Evolutionary conservation across 2,113 vertebrate species (phyloP).

Genomic region (Podiceps cristatus): DNA sequence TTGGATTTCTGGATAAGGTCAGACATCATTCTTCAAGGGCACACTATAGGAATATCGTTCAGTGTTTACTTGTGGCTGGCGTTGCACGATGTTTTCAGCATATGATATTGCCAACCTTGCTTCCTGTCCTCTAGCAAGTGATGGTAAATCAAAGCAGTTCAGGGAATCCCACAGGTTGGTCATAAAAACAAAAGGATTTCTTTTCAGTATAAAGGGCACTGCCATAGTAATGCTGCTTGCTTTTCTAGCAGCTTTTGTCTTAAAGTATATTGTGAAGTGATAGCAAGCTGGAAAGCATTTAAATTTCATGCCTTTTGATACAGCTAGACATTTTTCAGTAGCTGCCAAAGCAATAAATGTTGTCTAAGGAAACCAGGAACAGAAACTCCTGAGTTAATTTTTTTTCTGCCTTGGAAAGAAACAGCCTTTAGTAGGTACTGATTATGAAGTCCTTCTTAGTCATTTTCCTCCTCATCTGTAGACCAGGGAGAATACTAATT

Average conservation of each 20-base stretch:
- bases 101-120: neutral
- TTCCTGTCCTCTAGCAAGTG: constrained; percentile 18
- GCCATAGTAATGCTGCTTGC: neutral
- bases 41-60: neutral
- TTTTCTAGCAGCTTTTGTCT: constrained; percentile 17
- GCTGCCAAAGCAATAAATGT: neutral
- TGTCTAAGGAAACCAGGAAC: neutral
- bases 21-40: neutral
- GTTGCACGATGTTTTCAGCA: neutral
- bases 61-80: neutral
- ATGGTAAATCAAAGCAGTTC: constrained; percentile 5
- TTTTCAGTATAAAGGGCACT: neutral
- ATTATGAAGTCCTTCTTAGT: neutral
- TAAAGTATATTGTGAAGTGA: neutral
- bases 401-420: constrained; percentile 25
- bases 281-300: constrained; percentile 7
- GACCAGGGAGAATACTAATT: constrained; percentile 35
- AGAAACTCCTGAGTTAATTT: neutral
- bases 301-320: neutral
- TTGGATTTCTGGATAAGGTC: neutral
- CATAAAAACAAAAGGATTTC: neutral
- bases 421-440: constrained; percentile 6
- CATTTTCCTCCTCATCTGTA: neutral
- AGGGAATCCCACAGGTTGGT: constrained; percentile 64
- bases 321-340: neutral